Conservation (phyloP, 2,113 vertebrate species). For the Engystomops pustulosus region DNA sequence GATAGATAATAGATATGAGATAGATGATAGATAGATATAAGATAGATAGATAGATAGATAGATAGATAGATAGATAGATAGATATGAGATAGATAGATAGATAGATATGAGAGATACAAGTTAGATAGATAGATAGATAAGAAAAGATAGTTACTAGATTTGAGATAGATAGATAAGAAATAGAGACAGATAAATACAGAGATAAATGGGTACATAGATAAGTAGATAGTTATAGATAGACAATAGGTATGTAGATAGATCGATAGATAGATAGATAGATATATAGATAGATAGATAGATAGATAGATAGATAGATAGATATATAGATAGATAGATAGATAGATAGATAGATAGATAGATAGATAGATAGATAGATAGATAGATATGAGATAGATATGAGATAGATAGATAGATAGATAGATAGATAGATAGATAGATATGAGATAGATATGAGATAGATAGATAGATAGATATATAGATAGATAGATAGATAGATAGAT, state of each 20-base stretch:
- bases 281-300: neutral
- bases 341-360: too few relatives aligned
- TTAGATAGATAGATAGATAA: neutral
- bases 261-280: constrained; percentile 3
- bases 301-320: constrained; percentile 9
- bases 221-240: neutral
- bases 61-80: neutral
- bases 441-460: neutral
- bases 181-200: neutral
- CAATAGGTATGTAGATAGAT: neutral
- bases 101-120: too few relatives aligned
- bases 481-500: constrained; percentile 11
- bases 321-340: constrained; percentile 6
- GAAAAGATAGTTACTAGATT: too few relatives aligned
- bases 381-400: too few relatives aligned
- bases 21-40: neutral
- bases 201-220: neutral
- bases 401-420: too few relatives aligned
- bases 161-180: neutral
- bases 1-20: neutral
- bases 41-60: constrained; percentile 1
- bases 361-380: neutral
- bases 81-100: neutral
- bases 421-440: neutral
- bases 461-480: neutral